Conservation (phyloP, 2,888 invertebrate genomes). For the Aphelenchoides bicaudatus region DNA sequence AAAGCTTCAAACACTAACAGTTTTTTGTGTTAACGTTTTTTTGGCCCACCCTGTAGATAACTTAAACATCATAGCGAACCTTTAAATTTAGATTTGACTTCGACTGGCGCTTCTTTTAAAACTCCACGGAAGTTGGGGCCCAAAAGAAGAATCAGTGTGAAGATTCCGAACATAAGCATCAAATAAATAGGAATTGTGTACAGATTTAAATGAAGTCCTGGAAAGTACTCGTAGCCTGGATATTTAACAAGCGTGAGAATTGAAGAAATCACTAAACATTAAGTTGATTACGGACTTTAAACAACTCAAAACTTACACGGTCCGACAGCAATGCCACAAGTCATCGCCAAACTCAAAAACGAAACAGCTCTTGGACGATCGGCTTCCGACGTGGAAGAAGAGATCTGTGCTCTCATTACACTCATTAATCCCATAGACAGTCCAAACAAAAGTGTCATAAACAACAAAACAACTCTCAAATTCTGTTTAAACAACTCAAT, state of each 20-base stretch:
- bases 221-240: constrained; percentile 25
- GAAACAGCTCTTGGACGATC: constrained; percentile 28
- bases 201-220: constrained; percentile 29
- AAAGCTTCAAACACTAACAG: too few relatives aligned
- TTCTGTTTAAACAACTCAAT: constrained; percentile 19
- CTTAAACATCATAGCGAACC: too few relatives aligned
- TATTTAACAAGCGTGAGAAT: constrained; percentile 21
- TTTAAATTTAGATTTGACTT: too few relatives aligned
- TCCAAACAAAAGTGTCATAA: constrained; percentile 5
- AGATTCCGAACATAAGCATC: constrained; percentile 9
- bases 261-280: background rate
- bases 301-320: constrained; percentile 23
- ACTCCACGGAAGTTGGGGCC: constrained; percentile 24
- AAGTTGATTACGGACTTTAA: background rate
- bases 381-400: constrained; percentile 26
- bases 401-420: constrained; percentile 25
- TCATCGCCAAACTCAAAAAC: constrained; percentile 19
- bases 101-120: constrained; percentile 13
- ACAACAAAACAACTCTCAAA: background rate
- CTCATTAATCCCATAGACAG: constrained; percentile 15
- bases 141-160: constrained; percentile 21
- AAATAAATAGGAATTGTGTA: constrained; percentile 31
- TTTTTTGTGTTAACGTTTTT: too few relatives aligned
- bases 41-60: too few relatives aligned
- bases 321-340: constrained; percentile 24